Evolutionary conservation across 2,888 invertebrate species (phyloP), one percentile per base, ranked within the genome.

Genomic region (Orgyia antiqua): DNA sequence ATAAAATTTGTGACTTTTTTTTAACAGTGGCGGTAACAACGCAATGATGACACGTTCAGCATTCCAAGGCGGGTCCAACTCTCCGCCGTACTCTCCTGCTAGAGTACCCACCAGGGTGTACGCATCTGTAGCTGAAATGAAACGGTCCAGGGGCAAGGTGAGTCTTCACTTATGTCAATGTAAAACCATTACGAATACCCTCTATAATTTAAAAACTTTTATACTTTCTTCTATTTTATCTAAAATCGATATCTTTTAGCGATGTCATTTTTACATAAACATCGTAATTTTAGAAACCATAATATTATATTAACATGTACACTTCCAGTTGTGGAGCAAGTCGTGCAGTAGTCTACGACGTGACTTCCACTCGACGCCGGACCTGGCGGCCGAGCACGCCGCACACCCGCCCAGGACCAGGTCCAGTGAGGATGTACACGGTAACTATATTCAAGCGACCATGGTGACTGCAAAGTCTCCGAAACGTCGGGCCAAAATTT

Each of bases 101-200:
- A 89, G 87, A 1, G 86, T 88, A 2, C 82, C 90, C 27, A 84
- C 84, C 18, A 82, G 92, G 38, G 96, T 96, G 20, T 97, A 97
- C 76, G 95, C 96, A 24, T 97, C 96, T 65, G 97, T 97, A 24
- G 95, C 97, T 0, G 97, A 97, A 73, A 97, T 97, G 97, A 97
- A 97, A 75, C 90, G 97, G 33, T 89, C 88, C 47, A 93, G 93
- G 72, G 92, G 89, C 50, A 93, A 91, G 88, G 91, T 91, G 68
- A 41, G 27, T 5, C 1, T 21, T 17, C 15, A 24, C n/a, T n/a
- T n/a, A n/a, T n/a, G n/a, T n/a, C n/a, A n/a, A n/a, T n/a, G n/a
- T n/a, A n/a, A n/a, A n/a, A n/a, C n/a, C n/a, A n/a, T n/a, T n/a
- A n/a, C n/a, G n/a, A n/a, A n/a, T n/a, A n/a, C n/a, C n/a, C n/a